Percentiles rank a stretch among this genome's conserved stretches.
These are phyloP conservation scores for Tyto alba DNA, from an alignment of 2,113 vertebrate genomes.

Conservation along the genomic window DNA sequence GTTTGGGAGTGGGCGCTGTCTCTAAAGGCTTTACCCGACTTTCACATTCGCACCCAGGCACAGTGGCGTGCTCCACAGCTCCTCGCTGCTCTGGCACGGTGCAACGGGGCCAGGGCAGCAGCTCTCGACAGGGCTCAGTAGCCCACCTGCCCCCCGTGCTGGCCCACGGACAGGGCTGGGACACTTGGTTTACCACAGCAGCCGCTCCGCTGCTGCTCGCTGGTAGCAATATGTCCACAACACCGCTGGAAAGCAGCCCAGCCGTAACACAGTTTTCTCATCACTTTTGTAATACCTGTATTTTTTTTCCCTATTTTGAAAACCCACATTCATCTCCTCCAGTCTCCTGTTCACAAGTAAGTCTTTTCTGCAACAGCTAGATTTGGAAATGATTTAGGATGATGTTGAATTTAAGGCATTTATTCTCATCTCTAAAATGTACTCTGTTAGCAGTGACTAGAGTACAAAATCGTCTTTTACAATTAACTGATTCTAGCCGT, in stretches of 20 bases:
- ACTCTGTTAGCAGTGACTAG: neutral
- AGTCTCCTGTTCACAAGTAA: neutral
- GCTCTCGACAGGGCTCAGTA: neutral
- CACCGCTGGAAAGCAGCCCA: neutral
- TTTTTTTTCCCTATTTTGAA: neutral
- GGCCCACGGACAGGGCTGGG: neutral
- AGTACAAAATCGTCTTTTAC: neutral
- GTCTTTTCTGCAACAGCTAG: neutral
- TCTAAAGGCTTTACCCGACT: neutral
- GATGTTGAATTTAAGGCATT: neutral
- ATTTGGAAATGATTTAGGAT: neutral
- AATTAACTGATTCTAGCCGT: neutral
- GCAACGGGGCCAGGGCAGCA: neutral
- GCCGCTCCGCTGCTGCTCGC: accelerated
- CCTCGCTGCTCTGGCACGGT: accelerated
- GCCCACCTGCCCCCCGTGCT: accelerated
- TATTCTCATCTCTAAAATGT: neutral
- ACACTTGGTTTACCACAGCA: neutral
- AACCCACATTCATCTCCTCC: neutral
- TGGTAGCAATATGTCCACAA: no score
- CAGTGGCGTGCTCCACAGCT: neutral
- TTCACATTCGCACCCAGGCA: accelerated
- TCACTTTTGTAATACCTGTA: neutral
- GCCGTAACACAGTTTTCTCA: neutral
- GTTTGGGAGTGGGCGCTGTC: neutral